A percentile compares a stretch with the other conserved stretches of the same genome.
These are phyloP conservation scores for Embidobia sp. DNA, from an alignment of 2,888 invertebrate species.

Conservation along the genomic window DNA sequence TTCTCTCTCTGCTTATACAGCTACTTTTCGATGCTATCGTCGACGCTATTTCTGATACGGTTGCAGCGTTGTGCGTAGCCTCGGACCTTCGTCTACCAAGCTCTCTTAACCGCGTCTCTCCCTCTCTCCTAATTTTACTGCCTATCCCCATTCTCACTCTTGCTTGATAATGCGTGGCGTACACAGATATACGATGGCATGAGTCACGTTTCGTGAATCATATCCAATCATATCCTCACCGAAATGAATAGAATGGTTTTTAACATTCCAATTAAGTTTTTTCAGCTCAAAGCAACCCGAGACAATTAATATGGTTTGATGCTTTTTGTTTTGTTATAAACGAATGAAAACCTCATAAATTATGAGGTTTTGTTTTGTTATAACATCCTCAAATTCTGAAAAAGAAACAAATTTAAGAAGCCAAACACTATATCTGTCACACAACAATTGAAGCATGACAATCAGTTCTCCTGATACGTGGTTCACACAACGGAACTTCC, in stretches of 20 bases:
- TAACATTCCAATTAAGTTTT: slow-evolving; percentile 64
- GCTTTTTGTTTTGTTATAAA: too few relatives aligned
- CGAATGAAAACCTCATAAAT: too few relatives aligned
- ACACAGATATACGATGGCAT: slow-evolving; percentile 56
- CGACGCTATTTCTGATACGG: slow-evolving; percentile 64
- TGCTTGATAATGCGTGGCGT: slow-evolving; percentile 64
- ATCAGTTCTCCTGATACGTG: too few relatives aligned
- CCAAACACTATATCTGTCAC: too few relatives aligned
- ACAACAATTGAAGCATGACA: too few relatives aligned
- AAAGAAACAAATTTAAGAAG: too few relatives aligned
- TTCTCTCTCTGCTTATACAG: slow-evolving; percentile 67
- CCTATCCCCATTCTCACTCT: slow-evolving; percentile 39
- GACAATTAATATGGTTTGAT: too few relatives aligned
- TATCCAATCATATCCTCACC: slow-evolving; percentile 67
- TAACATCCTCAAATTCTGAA: too few relatives aligned
- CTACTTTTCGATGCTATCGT: slow-evolving; percentile 43
- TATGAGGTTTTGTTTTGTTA: too few relatives aligned
- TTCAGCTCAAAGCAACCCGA: too few relatives aligned
- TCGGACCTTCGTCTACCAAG: slow-evolving; percentile 63
- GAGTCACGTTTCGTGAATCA: slow-evolving; percentile 68
- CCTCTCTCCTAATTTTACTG: slow-evolving; percentile 20
- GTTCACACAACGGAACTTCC: too few relatives aligned
- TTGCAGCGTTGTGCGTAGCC: slow-evolving; percentile 50
- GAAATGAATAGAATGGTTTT: slow-evolving; percentile 67
- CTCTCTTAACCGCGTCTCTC: slow-evolving; percentile 57